Conservation (phyloP, 2,797 vertebrate genomes). For the Malacoraja senta region DNA sequence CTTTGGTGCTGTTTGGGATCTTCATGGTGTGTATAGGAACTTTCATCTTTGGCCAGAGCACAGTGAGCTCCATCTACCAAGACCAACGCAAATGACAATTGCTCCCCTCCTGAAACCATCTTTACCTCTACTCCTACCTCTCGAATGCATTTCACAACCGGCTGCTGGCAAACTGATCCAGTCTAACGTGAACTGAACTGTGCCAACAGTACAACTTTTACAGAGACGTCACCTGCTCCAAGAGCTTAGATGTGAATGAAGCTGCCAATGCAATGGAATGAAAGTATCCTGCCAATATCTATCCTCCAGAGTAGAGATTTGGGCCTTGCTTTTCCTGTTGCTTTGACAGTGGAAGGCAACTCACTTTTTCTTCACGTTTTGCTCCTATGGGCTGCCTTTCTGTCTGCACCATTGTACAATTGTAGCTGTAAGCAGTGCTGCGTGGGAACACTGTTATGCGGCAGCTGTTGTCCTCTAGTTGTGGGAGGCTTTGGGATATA, state of each 20-base stretch:
- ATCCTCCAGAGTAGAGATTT: background rate
- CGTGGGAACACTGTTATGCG: background rate
- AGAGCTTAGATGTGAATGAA: background rate
- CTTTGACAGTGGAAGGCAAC: background rate
- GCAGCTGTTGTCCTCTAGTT: background rate
- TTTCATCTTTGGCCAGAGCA: slow-evolving; percentile 96
- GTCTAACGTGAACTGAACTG: background rate
- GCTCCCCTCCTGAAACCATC: background rate
- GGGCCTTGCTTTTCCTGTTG: background rate
- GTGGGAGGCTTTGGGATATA: background rate
- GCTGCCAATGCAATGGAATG: background rate
- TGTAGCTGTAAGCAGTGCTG: background rate
- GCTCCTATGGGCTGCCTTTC: background rate
- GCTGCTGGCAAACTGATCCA: background rate
- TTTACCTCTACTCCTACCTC: background rate
- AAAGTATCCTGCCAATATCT: background rate
- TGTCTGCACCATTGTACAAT: background rate
- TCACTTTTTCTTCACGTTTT: background rate
- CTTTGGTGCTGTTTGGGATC: slow-evolving; percentile 66
- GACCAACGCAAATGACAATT: slow-evolving; percentile 58
- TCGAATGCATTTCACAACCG: background rate
- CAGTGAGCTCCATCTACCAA: slow-evolving; percentile 77
- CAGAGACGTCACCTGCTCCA: slow-evolving; percentile 37
- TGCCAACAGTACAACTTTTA: slow-evolving; percentile 47
- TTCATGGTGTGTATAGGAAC: slow-evolving; percentile 79